phyloP scores from a whole-genome alignment of 2,113 vertebrate genomes.

The Pseudolaguvia tuberculata region DNA sequence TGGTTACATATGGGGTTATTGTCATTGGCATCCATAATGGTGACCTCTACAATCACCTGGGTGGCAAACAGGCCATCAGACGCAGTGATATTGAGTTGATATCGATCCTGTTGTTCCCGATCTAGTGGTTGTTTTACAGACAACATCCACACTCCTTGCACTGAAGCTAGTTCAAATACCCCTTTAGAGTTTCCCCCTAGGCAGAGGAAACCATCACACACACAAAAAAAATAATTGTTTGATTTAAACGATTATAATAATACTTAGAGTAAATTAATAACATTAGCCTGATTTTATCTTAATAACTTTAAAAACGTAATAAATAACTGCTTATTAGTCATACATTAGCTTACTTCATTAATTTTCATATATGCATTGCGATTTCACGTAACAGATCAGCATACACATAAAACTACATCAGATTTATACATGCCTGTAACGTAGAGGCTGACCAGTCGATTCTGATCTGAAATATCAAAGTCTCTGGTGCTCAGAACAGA shows the following conservation, averaged over 20 bases:
- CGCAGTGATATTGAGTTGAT: conserved; percentile 90
- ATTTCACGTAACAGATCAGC: conserved; percentile 28
- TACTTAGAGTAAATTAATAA: not conserved
- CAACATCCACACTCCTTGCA: conserved; percentile 92
- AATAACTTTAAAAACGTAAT: not conserved
- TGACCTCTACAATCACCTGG: conserved; percentile 83
- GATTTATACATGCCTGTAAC: conserved; percentile 87
- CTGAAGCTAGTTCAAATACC: conserved; percentile 82
- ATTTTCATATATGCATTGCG: conserved; percentile 23
- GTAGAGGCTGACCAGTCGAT: conserved; percentile 90
- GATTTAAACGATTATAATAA: not conserved
- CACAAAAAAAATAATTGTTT: too few species aligned
- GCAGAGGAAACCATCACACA: not conserved
- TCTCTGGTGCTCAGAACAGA: conserved; percentile 87
- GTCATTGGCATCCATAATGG: conserved; percentile 88
- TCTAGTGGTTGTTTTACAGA: conserved; percentile 89
- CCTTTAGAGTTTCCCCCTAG: conserved; percentile 86
- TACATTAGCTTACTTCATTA: not conserved
- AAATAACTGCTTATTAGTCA: conserved; percentile 4
- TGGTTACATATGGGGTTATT: conserved; percentile 90
- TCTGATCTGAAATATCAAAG: conserved; percentile 81
- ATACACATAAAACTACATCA: conserved; percentile 30
- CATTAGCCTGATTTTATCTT: not conserved
- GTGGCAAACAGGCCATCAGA: conserved; percentile 89
- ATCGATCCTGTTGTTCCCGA: conserved; percentile 88